Conservation (phyloP, 2,113 vertebrate species). For the Tonatia bakeri region DNA sequence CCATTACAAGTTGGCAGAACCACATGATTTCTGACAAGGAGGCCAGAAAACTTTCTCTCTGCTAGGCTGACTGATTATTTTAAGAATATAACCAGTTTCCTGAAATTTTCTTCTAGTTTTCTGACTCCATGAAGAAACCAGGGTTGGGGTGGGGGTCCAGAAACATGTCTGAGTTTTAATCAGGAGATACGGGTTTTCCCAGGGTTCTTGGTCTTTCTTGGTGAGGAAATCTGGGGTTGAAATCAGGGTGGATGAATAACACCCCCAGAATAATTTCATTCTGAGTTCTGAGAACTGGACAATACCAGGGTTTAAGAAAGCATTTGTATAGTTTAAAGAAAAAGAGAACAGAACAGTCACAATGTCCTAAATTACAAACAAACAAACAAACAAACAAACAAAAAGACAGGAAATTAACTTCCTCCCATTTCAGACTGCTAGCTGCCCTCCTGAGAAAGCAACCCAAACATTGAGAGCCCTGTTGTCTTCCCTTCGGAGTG, state of each 20-base stretch:
- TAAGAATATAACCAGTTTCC: neutral
- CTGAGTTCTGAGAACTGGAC: neutral
- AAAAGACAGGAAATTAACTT: neutral
- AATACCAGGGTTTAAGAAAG: neutral
- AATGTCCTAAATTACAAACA: neutral
- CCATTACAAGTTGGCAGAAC: neutral
- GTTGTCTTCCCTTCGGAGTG: too few species aligned
- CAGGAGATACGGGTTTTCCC: neutral
- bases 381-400: neutral
- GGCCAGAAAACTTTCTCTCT: neutral
- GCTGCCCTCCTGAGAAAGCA: neutral
- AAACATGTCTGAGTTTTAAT: neutral
- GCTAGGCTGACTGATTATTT: neutral
- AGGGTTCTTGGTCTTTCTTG: neutral
- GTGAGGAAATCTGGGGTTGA: neutral
- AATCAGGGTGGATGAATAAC: neutral
- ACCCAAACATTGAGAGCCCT: accelerated
- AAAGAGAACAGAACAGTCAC: neutral
- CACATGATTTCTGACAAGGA: slow-evolving; percentile 24
- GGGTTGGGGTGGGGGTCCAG: neutral
- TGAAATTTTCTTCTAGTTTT: slow-evolving; percentile 12
- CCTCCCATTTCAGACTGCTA: neutral
- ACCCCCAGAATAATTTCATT: neutral
- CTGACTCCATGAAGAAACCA: neutral
- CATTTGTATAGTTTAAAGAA: neutral